phyloP scores from a whole-genome alignment of 2,113 vertebrate genomes.

The Phainopepla nitens region DNA sequence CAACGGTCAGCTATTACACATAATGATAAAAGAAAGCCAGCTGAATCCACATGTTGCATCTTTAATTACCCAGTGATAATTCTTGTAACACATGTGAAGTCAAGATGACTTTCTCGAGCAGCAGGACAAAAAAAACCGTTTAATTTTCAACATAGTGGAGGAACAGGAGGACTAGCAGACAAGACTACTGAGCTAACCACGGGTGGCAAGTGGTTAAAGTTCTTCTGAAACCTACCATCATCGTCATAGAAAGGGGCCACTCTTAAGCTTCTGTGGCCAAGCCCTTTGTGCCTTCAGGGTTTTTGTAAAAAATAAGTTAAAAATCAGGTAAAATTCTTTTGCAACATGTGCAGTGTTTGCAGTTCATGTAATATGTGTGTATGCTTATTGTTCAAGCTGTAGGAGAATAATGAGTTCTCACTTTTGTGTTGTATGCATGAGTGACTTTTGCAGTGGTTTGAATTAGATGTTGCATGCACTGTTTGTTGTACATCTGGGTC shows the following conservation, averaged over 20 bases:
- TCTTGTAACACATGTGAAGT: not conserved
- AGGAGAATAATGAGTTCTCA: not conserved
- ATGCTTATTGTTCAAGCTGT: not conserved
- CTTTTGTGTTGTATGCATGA: not conserved
- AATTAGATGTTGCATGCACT: not conserved
- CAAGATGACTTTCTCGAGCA: not conserved
- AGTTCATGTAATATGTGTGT: not conserved
- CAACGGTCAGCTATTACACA: not conserved
- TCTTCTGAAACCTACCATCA: not conserved
- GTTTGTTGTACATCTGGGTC: not conserved
- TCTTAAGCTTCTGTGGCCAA: not conserved
- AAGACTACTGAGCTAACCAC: not conserved
- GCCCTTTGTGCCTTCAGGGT: not conserved
- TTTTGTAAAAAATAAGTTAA: not conserved
- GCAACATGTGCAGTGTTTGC: not conserved
- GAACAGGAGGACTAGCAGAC: not conserved
- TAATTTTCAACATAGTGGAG: not conserved
- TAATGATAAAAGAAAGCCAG: not conserved
- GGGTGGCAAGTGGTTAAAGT: not conserved
- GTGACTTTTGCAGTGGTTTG: not conserved
- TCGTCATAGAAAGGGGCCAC: not conserved
- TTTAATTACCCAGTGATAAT: not conserved
- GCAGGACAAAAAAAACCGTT: not conserved
- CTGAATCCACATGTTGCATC: not conserved
- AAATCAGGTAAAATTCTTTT: constrained; percentile 50